Conservation (phyloP, 2,888 invertebrate genomes). For the Dysmachus trigonus region DNA sequence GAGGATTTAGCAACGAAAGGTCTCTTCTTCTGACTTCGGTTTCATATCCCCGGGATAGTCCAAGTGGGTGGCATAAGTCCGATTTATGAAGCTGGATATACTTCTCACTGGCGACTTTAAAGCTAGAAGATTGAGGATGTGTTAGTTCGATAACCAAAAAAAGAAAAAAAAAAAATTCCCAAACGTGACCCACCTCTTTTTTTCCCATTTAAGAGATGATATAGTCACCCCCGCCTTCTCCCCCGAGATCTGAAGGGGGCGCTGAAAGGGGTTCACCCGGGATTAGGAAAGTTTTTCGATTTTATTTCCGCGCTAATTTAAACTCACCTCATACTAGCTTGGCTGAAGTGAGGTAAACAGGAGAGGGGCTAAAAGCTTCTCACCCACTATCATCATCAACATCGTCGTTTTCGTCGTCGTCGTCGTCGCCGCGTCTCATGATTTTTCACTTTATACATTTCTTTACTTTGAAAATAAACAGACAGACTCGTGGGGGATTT, state of each 20-base stretch:
- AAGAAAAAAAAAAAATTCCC: too few relatives aligned
- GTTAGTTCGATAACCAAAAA: background rate
- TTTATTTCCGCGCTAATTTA: background rate
- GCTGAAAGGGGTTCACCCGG: background rate
- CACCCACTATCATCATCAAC: background rate
- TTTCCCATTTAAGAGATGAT: background rate
- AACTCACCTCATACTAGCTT: background rate
- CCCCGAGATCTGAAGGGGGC: background rate
- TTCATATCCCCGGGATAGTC: background rate
- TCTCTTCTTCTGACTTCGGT: background rate
- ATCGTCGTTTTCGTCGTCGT: background rate
- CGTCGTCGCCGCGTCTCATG: background rate
- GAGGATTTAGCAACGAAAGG: background rate
- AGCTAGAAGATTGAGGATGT: background rate
- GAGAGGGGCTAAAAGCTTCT: background rate
- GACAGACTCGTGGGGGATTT: background rate
- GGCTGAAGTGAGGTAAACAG: background rate
- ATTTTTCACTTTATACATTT: background rate
- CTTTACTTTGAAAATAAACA: background rate
- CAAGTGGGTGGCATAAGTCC: background rate
- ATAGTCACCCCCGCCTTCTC: background rate
- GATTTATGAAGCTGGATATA: background rate
- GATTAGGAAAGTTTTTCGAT: background rate
- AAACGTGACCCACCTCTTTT: background rate
- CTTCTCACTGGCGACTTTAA: background rate